phyloP scores from a whole-genome alignment of 1,140 invertebrate genomes.

The Bombus balteatus region DNA sequence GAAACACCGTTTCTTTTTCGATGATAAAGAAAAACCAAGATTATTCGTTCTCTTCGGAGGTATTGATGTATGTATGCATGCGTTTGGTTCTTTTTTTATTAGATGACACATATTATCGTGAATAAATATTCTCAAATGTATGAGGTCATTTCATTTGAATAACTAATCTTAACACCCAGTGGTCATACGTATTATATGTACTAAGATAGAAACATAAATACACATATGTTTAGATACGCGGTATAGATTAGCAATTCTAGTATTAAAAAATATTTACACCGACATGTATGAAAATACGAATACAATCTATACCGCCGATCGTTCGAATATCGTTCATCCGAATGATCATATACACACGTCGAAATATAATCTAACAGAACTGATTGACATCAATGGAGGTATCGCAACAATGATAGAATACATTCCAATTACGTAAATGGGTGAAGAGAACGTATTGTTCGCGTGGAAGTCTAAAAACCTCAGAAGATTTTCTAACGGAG shows the following conservation, averaged over 20 bases:
- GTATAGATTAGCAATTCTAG: not conserved
- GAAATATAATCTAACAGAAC: not conserved
- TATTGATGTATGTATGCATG: not conserved
- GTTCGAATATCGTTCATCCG: not conserved
- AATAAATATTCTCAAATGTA: not conserved
- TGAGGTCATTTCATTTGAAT: not conserved
- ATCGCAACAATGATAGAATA: not conserved
- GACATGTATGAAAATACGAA: not conserved
- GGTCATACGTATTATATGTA: no score
- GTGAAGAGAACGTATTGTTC: not conserved
- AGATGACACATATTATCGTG: not conserved
- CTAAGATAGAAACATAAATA: no score
- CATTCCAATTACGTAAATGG: not conserved
- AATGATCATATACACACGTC: not conserved
- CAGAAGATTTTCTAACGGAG: not conserved
- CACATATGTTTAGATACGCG: no score
- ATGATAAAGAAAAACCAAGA: not conserved
- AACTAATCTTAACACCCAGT: not conserved
- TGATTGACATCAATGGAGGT: not conserved
- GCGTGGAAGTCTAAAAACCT: slow-evolving; percentile 11
- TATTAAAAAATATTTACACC: not conserved
- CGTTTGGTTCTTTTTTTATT: not conserved
- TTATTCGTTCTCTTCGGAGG: not conserved
- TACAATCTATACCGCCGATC: not conserved
- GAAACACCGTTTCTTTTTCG: not conserved